Evolutionary conservation across 2,888 invertebrate genomes (phyloP), one percentile per base, ranked within the genome.

Genomic region (Heliconius erato): DNA sequence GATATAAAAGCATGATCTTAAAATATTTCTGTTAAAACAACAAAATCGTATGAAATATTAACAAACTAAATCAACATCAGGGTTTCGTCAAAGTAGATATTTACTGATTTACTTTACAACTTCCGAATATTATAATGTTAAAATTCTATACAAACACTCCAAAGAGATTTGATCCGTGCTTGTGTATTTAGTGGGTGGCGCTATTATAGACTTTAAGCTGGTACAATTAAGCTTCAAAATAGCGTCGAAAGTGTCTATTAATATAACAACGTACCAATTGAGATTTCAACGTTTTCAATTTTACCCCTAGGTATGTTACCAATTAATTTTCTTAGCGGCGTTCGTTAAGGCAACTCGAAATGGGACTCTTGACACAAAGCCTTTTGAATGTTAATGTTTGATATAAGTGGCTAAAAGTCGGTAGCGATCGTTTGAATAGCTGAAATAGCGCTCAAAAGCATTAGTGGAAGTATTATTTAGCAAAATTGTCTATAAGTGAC

Each of bases 241-340:
- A 67, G 80, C 71, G 79, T 77, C 67, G 65, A 19, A 40, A 72
- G 26, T 82, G 79, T 65, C 78, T 59, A 78, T 81, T 79, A 74
- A 59, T 49, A 71, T 67, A 67, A 19, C 59, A 32, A 40, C 19
- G 65, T 71, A 83, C 81, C 74, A 83, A 82, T 80, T 82, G 68
- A 82, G 81, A 68, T 83, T 84, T 80, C 79, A 81, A 74, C 81
- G 82, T 81, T 80, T 76, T 85, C 83, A 85, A 84, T 77, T 74
- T 84, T 67, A 83, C 82, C 85, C 74, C 59, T 80, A 87, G 87
- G 86, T 87, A 88, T 88, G 87, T 87, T 84, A 85, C 85, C 86
- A 88, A 90, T 89, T 89, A 88, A 89, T 88, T 89, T 88, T 81
- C 85, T 83, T 84, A 79, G 83, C 79, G 80, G 74, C 81, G 59